phyloP scores from a whole-genome alignment of 2,113 vertebrate species.

The Tiliqua scincoides region DNA sequence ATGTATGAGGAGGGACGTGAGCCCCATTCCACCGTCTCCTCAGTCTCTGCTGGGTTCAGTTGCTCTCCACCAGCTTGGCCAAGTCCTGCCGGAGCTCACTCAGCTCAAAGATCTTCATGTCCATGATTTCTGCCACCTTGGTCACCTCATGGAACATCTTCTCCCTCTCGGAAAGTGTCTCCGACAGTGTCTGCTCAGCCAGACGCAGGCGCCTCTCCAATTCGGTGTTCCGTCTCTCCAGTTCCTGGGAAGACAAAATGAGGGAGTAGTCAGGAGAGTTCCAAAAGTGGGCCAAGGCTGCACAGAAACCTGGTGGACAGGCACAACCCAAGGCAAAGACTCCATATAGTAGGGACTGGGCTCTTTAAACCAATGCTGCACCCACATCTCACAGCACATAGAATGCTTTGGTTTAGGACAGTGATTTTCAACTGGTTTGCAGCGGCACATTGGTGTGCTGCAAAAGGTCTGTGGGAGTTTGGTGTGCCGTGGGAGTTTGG shows the following conservation, averaged over 20 bases:
- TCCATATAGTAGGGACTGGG: no score
- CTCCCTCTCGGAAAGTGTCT: constrained; percentile 85
- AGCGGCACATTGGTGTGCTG: no score
- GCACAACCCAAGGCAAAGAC: no score
- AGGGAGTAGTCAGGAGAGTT: rapidly evolving
- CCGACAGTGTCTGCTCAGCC: constrained; percentile 83
- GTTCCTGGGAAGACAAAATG: constrained; percentile 74
- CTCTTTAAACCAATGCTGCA: no score
- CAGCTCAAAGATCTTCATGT: constrained; percentile 94
- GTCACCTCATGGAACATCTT: constrained; percentile 84
- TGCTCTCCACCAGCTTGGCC: constrained; percentile 86
- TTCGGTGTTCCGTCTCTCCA: constrained; percentile 86
- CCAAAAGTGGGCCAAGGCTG: no score
- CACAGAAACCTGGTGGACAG: no score
- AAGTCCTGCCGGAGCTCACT: constrained; percentile 91
- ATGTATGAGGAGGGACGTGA: constrained; percentile 9
- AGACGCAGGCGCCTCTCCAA: constrained; percentile 86
- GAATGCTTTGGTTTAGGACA: no score
- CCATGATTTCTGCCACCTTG: constrained; percentile 89
- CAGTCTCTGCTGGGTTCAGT: constrained; percentile 46
- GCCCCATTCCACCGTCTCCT: neutral
- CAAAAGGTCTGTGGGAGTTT: no score
- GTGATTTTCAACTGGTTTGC: no score
- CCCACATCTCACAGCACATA: no score
- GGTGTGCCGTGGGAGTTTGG: no score